These are phyloP conservation scores for Brenthis ino DNA, from an alignment of 2,888 invertebrate species.

Conservation along the genomic window DNA sequence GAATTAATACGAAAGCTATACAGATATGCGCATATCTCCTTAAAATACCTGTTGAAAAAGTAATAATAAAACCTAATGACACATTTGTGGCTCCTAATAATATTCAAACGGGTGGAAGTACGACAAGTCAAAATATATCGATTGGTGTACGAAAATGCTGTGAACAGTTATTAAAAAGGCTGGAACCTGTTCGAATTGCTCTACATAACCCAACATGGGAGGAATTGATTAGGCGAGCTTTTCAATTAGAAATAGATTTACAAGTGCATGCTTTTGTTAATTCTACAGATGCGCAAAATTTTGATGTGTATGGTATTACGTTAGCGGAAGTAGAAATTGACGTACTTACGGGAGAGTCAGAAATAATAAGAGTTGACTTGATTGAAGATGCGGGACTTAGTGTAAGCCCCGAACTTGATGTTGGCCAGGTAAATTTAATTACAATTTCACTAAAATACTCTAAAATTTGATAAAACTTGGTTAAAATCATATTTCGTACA, in stretches of 20 bases:
- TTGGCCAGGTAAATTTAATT: conserved; percentile 82
- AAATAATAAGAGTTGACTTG: conserved; percentile 84
- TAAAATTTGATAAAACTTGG: not conserved
- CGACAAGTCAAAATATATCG: conserved; percentile 56
- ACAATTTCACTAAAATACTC: not conserved
- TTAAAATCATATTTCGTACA: not conserved
- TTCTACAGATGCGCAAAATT: no score
- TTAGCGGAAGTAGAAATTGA: conserved; percentile 88
- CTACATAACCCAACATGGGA: conserved; percentile 80
- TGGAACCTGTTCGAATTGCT: conserved; percentile 70
- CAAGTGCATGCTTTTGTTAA: conserved; percentile 75
- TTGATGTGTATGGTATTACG: conserved; percentile 80
- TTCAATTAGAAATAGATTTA: conserved; percentile 74
- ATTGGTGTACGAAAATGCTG: conserved; percentile 53
- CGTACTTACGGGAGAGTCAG: conserved; percentile 88
- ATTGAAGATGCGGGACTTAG: conserved; percentile 87
- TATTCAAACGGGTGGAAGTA: conserved; percentile 85
- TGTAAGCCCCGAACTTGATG: conserved; percentile 86
- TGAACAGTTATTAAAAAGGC: conserved; percentile 49
- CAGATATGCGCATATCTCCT: conserved; percentile 86
- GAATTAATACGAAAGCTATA: conserved; percentile 86
- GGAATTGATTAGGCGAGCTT: conserved; percentile 78
- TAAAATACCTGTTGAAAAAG: conserved; percentile 84
- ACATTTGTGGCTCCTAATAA: conserved; percentile 84
- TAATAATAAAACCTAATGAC: conserved; percentile 85